phyloP scores from a whole-genome alignment of 2,888 invertebrate genomes.

The Sphinx pinastri region DNA sequence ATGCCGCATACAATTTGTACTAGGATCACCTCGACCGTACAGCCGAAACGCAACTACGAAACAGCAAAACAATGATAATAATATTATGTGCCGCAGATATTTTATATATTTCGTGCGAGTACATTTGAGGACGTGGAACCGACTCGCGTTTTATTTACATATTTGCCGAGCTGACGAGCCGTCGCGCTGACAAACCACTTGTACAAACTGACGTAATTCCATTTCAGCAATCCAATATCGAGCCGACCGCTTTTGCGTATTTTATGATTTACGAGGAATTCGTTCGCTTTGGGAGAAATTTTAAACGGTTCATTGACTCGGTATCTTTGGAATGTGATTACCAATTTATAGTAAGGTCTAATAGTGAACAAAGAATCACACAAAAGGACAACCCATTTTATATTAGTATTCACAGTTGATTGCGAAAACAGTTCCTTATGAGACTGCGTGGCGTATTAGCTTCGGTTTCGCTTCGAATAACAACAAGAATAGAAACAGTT shows the following conservation, averaged over 20 bases:
- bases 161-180: constrained; percentile 28
- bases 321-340: constrained; percentile 3
- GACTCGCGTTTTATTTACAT: constrained; percentile 37
- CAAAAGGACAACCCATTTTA: constrained; percentile 39
- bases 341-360: constrained; percentile 9
- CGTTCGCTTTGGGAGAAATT: not conserved
- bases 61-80: constrained; percentile 64
- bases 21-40: constrained; percentile 78
- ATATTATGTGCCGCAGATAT: constrained; percentile 53
- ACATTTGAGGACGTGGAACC: constrained; percentile 47
- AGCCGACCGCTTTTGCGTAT: not conserved
- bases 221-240: constrained; percentile 31
- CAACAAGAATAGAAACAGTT: constrained; percentile 54
- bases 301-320: constrained; percentile 11
- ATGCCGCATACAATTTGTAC: constrained; percentile 74
- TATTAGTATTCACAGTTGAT: constrained; percentile 56
- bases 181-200: constrained; percentile 44
- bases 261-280: not conserved
- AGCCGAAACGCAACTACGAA: constrained; percentile 64
- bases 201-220: constrained; percentile 59
- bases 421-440: constrained; percentile 60
- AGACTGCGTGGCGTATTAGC: constrained; percentile 49
- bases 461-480: constrained; percentile 51
- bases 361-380: constrained; percentile 5
- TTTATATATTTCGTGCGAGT: constrained; percentile 40